Base-by-base conservation (phyloP, 2,888 invertebrate species). In the Agonopterix heracliana region DNA sequence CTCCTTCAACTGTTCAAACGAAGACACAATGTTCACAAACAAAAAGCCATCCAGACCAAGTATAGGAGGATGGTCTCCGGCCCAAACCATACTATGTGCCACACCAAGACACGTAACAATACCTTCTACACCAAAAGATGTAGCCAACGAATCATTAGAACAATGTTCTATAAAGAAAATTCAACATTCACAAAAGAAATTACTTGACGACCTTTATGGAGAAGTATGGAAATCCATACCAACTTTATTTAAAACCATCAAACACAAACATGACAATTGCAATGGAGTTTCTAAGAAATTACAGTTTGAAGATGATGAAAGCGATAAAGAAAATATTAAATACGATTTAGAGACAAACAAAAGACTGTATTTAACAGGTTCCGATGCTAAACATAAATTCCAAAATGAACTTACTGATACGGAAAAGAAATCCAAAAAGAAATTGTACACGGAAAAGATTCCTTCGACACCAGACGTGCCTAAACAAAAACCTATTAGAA, bases 121-220 rank as follows among this genome's bases (percentile, higher is more conserved):
- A 54, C 88, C 88, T 0, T 76, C 85, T 0, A 81, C 82, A 44
- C 83, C 84, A 0, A 74, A 71, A 61, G 84, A 87, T 46, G 41
- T 68, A 45, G 72, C 74, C 5, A 81, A 85, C n/a, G 79, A 81
- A 59, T 87, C 86, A 0, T 56, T 66, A 26, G 79, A 87, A 58
- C 66, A 81, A 47, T 88, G 88, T 49, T 74, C 86, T 0, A 70
- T 85, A 42, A 79, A 81, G 47, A 81, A 74, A 69, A 81, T 87
- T 48, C 73, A 81, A 41, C 56, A 71, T 17, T 86, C 86, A 0
- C 86, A 88, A 45, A 81, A 78, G 51, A 87, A 86, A 66, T 50
- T 87, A 40, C 66, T 87, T 0, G 88, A 81, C 13, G 89, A 90
- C 50, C 61, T 91, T 1, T 91, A 91, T 26, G 91, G 91, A n/a